phyloP scores from a whole-genome alignment of 2,113 vertebrate genomes.

The Lagopus leucura region DNA sequence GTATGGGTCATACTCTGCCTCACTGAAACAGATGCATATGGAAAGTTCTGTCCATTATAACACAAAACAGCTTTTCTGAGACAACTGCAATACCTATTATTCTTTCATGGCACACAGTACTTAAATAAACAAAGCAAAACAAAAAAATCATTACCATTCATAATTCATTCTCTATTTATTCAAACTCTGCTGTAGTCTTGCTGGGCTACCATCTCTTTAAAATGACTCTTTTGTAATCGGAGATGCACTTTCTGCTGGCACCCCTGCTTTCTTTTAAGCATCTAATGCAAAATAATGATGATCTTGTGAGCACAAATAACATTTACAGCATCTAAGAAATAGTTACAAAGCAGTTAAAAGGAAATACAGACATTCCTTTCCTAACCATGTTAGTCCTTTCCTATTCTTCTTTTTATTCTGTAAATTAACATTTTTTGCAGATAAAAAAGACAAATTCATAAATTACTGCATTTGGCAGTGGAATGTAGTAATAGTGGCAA shows the following conservation, averaged over 20 bases:
- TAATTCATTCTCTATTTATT: conserved; percentile 59
- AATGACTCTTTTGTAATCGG: conserved; percentile 15
- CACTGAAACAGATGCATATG: background rate
- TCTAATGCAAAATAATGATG: conserved; percentile 17
- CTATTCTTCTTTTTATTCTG: conserved; percentile 32
- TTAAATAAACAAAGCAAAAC: conserved; percentile 31
- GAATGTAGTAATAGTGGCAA: conserved; percentile 67
- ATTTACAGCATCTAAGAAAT: background rate
- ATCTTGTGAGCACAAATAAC: conserved; percentile 16
- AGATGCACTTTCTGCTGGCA: background rate
- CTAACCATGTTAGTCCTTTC: conserved; percentile 5
- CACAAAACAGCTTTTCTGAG: background rate
- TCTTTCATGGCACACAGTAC: background rate
- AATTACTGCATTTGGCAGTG: conserved; percentile 73
- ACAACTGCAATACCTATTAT: conserved; percentile 9
- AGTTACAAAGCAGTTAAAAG: conserved; percentile 40
- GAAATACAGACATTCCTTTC: conserved; percentile 42
- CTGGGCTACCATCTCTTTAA: conserved; percentile 15
- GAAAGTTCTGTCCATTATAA: background rate
- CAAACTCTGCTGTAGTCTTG: background rate
- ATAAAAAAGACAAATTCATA: conserved; percentile 73
- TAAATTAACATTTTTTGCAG: conserved; percentile 71
- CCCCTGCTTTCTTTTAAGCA: conserved; percentile 18
- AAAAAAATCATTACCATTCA: conserved; percentile 26
- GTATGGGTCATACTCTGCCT: background rate